Evolutionary conservation across 2,888 invertebrate species (phyloP), one percentile per base, ranked within the genome.

Genomic region (Caenorhabditis doughertyi): DNA sequence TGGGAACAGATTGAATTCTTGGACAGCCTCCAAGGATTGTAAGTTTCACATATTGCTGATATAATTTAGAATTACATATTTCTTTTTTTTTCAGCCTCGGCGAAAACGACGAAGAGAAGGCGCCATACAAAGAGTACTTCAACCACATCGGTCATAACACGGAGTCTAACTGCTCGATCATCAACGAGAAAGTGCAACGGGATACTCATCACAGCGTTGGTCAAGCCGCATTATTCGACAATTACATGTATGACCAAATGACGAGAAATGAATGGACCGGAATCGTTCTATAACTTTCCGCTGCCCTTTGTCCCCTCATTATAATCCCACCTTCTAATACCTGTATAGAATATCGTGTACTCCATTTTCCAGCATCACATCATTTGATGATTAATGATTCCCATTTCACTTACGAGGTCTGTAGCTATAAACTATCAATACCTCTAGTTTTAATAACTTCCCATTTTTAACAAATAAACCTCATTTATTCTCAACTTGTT

Each of bases 1-100:
- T 81, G 81, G 81, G 81, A 81, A 25, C 3, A 65, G 13, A 65
- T 71, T 16, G 65, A 81, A 25, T 81, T 81, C 21, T 2, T 76
- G 58, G 53, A 72, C 16, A 47, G 65, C 16, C 53, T 81, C 42
- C 42, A 23, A 18, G 49, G 65, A 11, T 67, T 67, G 81, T 81
- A n/a, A 76, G 81, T 53, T 32, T n/a, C 44, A 3, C 27, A 42
- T 8, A n/a, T n/a, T 23, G 18, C 11, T 64, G 7, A n/a, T 35
- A 25, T 65, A 27, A 8, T 39, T 25, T 39, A 5, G 7, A 44
- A 42, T 11, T 16, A 8, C 4, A 39, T 53, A n/a, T n/a, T n/a
- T n/a, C n/a, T n/a, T n/a, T n/a, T 47, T 21, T 56, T 80, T 74
- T 29, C 74, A 81, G 81, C 49, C 39, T 81, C 18, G 55, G 56